Conservation (phyloP, 2,113 vertebrate species). For the Rhegmatorhina hoffmannsi region DNA sequence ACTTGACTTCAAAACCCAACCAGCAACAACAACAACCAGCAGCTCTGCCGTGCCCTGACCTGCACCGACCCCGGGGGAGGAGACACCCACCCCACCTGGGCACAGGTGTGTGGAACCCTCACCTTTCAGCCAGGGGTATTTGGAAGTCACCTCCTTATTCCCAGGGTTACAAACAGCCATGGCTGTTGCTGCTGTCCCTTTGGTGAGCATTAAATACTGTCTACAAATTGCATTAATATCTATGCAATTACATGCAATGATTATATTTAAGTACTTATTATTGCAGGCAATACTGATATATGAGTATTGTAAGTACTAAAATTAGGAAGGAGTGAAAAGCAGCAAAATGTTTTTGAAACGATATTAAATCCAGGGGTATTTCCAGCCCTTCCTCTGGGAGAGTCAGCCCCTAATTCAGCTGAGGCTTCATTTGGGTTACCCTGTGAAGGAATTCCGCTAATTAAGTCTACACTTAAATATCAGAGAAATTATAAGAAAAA, state of each 20-base stretch:
- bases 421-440: neutral
- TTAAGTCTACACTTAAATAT: neutral
- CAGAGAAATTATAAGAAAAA: neutral
- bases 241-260: neutral
- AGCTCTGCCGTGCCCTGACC: neutral
- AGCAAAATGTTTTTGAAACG: neutral
- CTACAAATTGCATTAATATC: neutral
- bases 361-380: neutral
- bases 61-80: accelerated
- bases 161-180: neutral
- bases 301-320: neutral
- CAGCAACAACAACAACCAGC: neutral
- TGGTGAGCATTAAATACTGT: neutral
- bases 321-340: neutral
- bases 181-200: accelerated
- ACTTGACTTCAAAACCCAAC: constrained; percentile 15
- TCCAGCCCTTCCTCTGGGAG: neutral
- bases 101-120: accelerated
- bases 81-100: accelerated
- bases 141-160: neutral
- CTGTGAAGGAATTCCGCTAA: neutral
- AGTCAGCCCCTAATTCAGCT: neutral
- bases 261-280: neutral
- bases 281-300: neutral
- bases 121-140: neutral